Base-by-base conservation (phyloP, 2,888 invertebrate species). In the Synanthedon tipuliformis region DNA sequence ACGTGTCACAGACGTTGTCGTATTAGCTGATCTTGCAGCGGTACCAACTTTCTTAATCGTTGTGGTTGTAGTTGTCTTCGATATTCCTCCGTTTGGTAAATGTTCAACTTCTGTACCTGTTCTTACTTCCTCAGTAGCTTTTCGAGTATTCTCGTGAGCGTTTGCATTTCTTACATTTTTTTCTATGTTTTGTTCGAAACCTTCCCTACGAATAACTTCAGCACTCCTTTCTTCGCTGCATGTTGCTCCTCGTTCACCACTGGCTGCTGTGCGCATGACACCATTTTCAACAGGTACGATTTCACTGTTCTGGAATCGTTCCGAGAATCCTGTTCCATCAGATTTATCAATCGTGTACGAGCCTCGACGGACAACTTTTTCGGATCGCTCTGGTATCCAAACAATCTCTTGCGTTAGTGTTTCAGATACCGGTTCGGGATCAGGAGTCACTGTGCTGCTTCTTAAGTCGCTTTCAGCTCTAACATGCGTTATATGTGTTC, bases 281-380 rank as follows among this genome's bases (percentile, higher is more conserved):
- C 86, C 86, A 56, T 84, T 83, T 51, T 79, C 71, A 2, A 78
- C 72, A 2, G 84, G 84, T 61, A 85, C 66, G 0, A 80, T 69
- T 63, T 84, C 82, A 55, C 69, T 78, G 52, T 72, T 73, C 53
- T 80, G 69, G 61, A 77, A 86, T 50, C 72, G 67, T 61, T 86
- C 83, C 45, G 72, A 62, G 56, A 73, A 80, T 48, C 73, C 70
- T 40, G 69, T 70, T 7, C 68, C 79, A 48, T 80, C 78, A 5
- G 71, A 60, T 53, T 71, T 84, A 50, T 86, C 87, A 50, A 87
- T 85, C 1, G 87, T 87, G 58, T 87, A 87, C 1, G 86, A 86
- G 11, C 82, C 85, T 12, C 87, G 78, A 18, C 87, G 83, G 18
- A 73, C 64, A 0, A 67, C 66, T 55, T 78, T 73, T 56, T 86